Base-by-base conservation (phyloP, 2,113 vertebrate species). In the Eptesicus fuscus region DNA sequence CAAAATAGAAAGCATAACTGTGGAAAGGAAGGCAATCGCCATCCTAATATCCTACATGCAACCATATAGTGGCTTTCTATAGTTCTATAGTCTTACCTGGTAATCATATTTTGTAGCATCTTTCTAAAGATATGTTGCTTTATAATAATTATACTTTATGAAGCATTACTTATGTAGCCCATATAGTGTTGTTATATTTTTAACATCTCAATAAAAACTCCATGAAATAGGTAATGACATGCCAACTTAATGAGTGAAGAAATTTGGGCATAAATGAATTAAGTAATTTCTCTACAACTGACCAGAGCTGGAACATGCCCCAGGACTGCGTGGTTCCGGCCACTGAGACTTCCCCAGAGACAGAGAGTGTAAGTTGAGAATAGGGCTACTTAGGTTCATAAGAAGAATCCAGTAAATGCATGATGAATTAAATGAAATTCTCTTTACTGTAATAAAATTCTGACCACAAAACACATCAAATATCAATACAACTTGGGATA, bases 361-460 rank as follows among this genome's bases (percentile, higher is more conserved):
- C 13, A 23, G 51, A 30, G 17, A 59, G 17, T 78, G 32, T 88
- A 78, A 30, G 8, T 51, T 67, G 51, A 84, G 49, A 74, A 47
- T 7, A 69, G 13, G 37, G 12, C 32, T 77, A n/a, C 20, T 28
- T 76, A 18, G 28, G 8, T 92, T 84, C 9, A 0, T 53, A 40
- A 73, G 51, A 74, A 83, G 2, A 53, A 77, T 82, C 17, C 10
- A 35, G 67, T 40, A 95, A 97, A 93, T 90, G 11, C 4, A 9
- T 83, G 7, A 30, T 69, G 65, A 51, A 92, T 83, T 88, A 11
- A 93, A 90, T 95, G 94, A 94, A 86, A 70, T 76, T 61, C n/a
- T 76, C 77, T 90, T 95, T 93, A 90, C 42, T 63, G 9, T 65
- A 92, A 80, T 90, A 61, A 93, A 90, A 91, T 90, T 79, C 30